Evolutionary conservation across 2,113 vertebrate genomes (phyloP).

Genomic region (Thinocorus orbignyianus): DNA sequence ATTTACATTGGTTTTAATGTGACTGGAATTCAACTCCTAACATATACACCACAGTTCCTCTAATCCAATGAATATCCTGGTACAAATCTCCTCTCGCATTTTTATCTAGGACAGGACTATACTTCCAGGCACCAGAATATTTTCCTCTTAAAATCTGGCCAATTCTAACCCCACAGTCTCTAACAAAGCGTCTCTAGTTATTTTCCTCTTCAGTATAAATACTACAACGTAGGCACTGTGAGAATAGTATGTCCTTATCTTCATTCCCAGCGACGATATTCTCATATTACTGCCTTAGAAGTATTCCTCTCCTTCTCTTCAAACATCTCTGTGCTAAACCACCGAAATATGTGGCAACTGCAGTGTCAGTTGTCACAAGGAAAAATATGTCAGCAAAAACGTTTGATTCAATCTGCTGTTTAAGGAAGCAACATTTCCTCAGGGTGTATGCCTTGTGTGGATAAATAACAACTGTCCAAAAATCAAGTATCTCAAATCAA

Average conservation of each 20-base stretch:
- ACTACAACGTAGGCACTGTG: not conserved
- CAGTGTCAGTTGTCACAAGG: constrained; percentile 39
- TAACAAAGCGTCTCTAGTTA: not conserved
- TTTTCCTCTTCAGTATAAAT: not conserved
- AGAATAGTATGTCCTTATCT: not conserved
- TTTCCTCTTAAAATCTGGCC: not conserved
- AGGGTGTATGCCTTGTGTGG: not conserved
- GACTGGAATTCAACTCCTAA: not conserved
- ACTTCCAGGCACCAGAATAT: not conserved
- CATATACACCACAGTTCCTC: not conserved
- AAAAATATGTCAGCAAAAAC: constrained; percentile 64
- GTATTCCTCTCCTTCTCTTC: constrained; percentile 1
- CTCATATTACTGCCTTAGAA: constrained; percentile 23
- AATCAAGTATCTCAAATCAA: constrained; percentile 12
- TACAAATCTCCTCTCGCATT: not conserved
- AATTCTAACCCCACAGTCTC: not conserved
- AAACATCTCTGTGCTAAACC: not conserved
- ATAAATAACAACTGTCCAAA: constrained; percentile 60
- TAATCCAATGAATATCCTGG: not conserved
- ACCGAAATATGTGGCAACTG: constrained; percentile 38
- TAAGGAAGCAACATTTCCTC: constrained; percentile 42
- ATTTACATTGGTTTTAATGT: not conserved
- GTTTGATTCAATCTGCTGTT: constrained; percentile 55
- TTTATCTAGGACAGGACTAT: not conserved
- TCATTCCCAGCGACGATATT: not conserved